Conservation (phyloP, 2,888 invertebrate species). For the Corythucha ciliata region DNA sequence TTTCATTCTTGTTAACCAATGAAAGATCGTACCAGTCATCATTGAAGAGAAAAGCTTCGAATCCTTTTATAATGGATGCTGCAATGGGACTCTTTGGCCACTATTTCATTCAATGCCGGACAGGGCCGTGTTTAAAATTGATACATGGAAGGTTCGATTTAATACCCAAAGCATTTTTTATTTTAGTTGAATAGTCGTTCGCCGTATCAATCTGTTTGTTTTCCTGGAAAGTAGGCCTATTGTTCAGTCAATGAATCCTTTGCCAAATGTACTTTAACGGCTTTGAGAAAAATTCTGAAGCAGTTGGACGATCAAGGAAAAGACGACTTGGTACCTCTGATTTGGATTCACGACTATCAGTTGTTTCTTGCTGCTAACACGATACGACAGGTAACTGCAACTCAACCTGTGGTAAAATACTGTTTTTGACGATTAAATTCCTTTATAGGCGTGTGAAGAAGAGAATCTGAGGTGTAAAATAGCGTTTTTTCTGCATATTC, state of each 20-base stretch:
- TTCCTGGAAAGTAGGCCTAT: slow-evolving; percentile 40
- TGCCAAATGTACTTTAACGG: slow-evolving; percentile 40
- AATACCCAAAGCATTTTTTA: not conserved
- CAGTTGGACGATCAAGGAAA: slow-evolving; percentile 38
- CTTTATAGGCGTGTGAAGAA: slow-evolving; percentile 39
- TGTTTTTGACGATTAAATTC: not conserved
- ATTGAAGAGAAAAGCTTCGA: slow-evolving; percentile 40
- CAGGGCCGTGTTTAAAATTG: slow-evolving; percentile 41
- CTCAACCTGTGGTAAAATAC: not conserved
- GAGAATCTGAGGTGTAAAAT: slow-evolving; percentile 42
- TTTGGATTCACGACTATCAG: slow-evolving; percentile 49
- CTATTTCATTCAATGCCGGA: slow-evolving; percentile 44
- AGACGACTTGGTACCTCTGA: slow-evolving; percentile 41
- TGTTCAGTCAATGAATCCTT: slow-evolving; percentile 41
- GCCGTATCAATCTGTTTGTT: slow-evolving; percentile 5
- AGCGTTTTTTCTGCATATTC: slow-evolving; percentile 48
- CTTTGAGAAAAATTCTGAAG: slow-evolving; percentile 39
- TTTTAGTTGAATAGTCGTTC: too few species aligned
- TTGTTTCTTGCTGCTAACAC: slow-evolving; percentile 45
- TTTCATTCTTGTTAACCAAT: not conserved
- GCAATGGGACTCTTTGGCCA: slow-evolving; percentile 44
- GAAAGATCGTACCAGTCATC: slow-evolving; percentile 40
- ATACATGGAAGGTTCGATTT: slow-evolving; percentile 40
- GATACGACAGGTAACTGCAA: slow-evolving; percentile 41
- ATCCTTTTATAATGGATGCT: slow-evolving; percentile 43